Base-by-base conservation (phyloP, 64 coral and sea anemone species). In the Montipora efflorescens region DNA sequence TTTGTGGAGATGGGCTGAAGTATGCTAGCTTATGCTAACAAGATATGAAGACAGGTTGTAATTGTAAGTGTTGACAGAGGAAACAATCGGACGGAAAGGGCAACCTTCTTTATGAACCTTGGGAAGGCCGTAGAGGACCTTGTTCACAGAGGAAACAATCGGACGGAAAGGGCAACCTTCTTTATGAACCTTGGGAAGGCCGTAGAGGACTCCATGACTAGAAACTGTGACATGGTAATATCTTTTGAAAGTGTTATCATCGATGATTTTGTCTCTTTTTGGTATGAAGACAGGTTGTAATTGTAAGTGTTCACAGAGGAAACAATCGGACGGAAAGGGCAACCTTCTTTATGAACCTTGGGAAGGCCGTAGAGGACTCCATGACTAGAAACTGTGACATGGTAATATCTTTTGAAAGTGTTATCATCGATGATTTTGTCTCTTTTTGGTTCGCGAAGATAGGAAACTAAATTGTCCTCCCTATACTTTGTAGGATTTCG, bases 311-410 rank as follows among this genome's bases (percentile, higher is more conserved):
- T 75, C 9, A 75, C 73, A 43, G 73, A 75, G 25, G 73, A 75
- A 43, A 75, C 25, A 75, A 75, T 75, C 22, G 73, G 73, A 13
- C 73, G 73, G 25, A 74, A 74, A 74, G 70, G 61, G 61, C 0
- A 66, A 15, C 61, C 61, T 15, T 12, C 0, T 66, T 66, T 66
- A 18, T 66, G 61, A 74, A 74, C 70, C 70, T 74, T 74, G 23
- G 70, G 70, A 74, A 74, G 23, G n/a, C 81, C 81, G 64, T 84
- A 84, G 64, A 84, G 81, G 45, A 62, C 81, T n/a, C 81, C 52
- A 84, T 50, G 55, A 64, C 49, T 64, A 43, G 55, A 84, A 66
- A n/a, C 81, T 36, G 28, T 36, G 28, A 28, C 81, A 84, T 21
- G 81, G 18, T 25, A 84, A 20, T 59, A 84, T 84, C 66, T 84